Percentiles rank a stretch among this genome's conserved stretches.
Evolutionary conservation across 1,140 invertebrate genomes (phyloP).

Genomic region (Octopus bimaculoides): DNA sequence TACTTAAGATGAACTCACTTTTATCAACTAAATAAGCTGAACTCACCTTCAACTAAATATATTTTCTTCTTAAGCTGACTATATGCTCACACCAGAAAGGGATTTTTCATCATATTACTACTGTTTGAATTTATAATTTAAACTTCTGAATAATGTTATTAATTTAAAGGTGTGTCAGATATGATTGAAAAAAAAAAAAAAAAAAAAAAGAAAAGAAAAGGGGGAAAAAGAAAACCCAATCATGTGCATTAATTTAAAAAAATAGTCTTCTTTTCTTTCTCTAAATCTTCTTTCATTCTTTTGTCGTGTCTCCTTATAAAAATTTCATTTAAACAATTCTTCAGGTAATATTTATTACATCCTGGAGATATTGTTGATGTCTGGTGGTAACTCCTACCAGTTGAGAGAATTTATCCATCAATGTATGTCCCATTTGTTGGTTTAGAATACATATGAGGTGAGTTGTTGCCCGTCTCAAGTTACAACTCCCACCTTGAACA

Average conservation of each 20-base stretch:
- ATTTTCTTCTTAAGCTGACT: too few relatives aligned
- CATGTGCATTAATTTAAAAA: too few relatives aligned
- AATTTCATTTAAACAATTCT: background rate
- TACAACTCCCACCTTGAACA: conserved; percentile 40
- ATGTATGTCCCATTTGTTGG: conserved; percentile 43
- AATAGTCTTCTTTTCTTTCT: background rate
- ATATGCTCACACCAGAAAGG: too few relatives aligned
- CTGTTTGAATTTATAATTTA: too few relatives aligned
- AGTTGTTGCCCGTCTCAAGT: conserved; percentile 44
- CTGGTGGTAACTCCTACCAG: conserved; percentile 45
- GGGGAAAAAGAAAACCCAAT: too few relatives aligned
- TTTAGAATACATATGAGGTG: conserved; percentile 42
- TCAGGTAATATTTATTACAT: conserved; percentile 32
- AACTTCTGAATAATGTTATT: background rate
- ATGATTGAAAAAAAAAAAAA: background rate
- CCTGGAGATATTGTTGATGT: conserved; percentile 46
- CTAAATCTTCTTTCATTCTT: background rate
- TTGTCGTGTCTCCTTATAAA: background rate
- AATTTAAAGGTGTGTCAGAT: background rate
- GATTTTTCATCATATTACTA: too few relatives aligned
- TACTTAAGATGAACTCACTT: too few relatives aligned
- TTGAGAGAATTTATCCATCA: conserved; percentile 48
- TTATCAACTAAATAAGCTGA: too few relatives aligned
- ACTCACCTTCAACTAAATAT: too few relatives aligned
- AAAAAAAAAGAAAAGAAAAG: background rate